Evolutionary conservation across 1,140 invertebrate genomes (phyloP), one percentile per base, ranked within the genome.

Genomic region (Aphelinus certus): DNA sequence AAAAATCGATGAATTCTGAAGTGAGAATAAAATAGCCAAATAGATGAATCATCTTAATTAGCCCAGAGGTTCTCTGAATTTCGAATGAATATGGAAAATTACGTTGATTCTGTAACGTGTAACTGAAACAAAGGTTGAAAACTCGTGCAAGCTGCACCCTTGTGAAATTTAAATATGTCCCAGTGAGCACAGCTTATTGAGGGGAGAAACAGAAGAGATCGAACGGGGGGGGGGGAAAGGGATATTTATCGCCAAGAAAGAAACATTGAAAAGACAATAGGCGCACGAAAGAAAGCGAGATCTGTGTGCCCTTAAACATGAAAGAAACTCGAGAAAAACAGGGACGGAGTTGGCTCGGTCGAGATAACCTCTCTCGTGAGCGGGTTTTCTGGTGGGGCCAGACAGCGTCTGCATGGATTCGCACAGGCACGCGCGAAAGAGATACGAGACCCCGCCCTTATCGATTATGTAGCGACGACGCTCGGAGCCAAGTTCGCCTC

Each of bases 361-460:
- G 55, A 58, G n/a, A 43, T 58, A 60, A 48, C 56, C 66, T 26
- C 26, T 26, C 26, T 26, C 26, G 26, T 26, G 26, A 26, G 26
- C 26, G 26, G 26, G 26, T 26, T 26, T 26, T 26, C 26, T 26
- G 26, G 26, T 26, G 26, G 26, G 26, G 26, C 26, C 26, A 26
- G 10, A 48, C 66, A n/a, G 2, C 53, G 58, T 7, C 26, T 9
- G 7, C 45, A 42, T 53, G 43, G 65, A 58, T 58, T 48, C 56
- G 66, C 55, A 26, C 26, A 42, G 10, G 10, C 45, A 47, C 62
- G 47, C 47, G 48, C 46, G 7, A 48, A 48, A 48, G 26, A 26
- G 26, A 26, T 26, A 26, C 26, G 51, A 46, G 46, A 66, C 72
- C 72, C 64, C 64, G 72, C 64, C 72, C 64, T 73, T 73, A 73